Base-by-base conservation (phyloP, 2,797 vertebrate species). In the Enteromius radiatus region DNA sequence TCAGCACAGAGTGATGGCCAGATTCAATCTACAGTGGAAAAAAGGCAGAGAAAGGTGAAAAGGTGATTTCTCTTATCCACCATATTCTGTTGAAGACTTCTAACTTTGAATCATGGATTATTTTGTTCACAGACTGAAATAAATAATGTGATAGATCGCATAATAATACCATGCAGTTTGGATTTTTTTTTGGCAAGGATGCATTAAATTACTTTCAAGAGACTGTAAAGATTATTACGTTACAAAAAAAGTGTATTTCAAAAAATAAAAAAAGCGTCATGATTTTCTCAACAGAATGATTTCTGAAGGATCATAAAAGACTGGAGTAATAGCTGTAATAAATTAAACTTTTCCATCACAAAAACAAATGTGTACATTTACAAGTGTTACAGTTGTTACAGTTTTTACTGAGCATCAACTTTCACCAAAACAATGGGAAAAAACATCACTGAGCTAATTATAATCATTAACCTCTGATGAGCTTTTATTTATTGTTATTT, bases 1-100 rank as follows among this genome's bases (percentile, higher is more conserved):
- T 63, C 64, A 61, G 71, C 19, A 38, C 36, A 1, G 26, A 68
- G 73, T 36, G 28, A 83, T 61, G 64, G 64, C 63, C 47, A 76
- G 73, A 77, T 77, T 83, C 64, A 80, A 70, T 70, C 41, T 38
- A 77, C 52, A 78, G 41, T 41, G 75, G 54, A 77, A 83, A 76
- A 82, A 59, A 36, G 14, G 63, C 19, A 80, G 33, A 9, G 15
- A 54, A 75, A 75, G 23, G 59, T 67, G 8, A 76, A 82, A 67
- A 75, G 33, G 59, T 38, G 45, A 67, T 56, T 54, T 12, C 12
- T 43, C 38, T 47, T 23, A 59, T 70, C 5, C 21, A 23, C 64
- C 11, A 43, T 33, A 68, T 59, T 75, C 14, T 45, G 6, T 15
- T 52, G 70, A 33, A 28, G 5, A 31, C 1, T 14, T 38, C 36